Conservation (phyloP, 2,797 vertebrate genomes). For the Takifugu ocellatus region DNA sequence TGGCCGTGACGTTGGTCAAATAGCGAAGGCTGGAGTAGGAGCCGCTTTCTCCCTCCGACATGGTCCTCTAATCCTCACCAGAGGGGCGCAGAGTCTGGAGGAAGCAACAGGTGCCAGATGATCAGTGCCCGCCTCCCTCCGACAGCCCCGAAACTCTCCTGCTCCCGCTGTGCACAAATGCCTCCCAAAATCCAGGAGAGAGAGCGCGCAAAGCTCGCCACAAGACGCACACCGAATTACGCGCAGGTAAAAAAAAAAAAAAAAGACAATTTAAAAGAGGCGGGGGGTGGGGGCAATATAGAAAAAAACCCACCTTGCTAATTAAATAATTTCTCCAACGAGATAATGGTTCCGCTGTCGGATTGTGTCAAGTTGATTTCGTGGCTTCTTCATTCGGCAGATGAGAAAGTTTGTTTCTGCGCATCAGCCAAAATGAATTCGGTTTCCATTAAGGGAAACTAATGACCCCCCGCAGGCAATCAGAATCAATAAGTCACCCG, state of each 20-base stretch:
- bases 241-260: background rate
- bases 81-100: constrained; percentile 2
- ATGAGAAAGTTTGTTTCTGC: background rate
- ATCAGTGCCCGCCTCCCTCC: constrained; percentile 16
- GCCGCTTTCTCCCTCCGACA: constrained; percentile 51
- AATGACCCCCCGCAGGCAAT: background rate
- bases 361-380: background rate
- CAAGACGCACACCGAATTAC: constrained; percentile 2
- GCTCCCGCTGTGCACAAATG: constrained; percentile 8
- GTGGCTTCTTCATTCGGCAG: background rate
- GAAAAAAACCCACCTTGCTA: background rate
- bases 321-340: background rate
- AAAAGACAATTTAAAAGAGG: background rate
- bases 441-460: background rate
- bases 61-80: constrained; percentile 38
- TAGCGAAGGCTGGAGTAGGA: constrained; percentile 60
- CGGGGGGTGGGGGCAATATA: background rate
- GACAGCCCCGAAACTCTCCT: constrained; percentile 8
- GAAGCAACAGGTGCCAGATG: constrained; percentile 59
- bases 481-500: background rate
- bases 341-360: background rate
- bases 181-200: constrained; percentile 45
- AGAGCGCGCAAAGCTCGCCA: constrained; percentile 43
- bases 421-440: background rate
- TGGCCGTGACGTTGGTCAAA: constrained; percentile 49